Conservation (phyloP, 2,888 invertebrate genomes). For the Phanerotoma sp. region DNA sequence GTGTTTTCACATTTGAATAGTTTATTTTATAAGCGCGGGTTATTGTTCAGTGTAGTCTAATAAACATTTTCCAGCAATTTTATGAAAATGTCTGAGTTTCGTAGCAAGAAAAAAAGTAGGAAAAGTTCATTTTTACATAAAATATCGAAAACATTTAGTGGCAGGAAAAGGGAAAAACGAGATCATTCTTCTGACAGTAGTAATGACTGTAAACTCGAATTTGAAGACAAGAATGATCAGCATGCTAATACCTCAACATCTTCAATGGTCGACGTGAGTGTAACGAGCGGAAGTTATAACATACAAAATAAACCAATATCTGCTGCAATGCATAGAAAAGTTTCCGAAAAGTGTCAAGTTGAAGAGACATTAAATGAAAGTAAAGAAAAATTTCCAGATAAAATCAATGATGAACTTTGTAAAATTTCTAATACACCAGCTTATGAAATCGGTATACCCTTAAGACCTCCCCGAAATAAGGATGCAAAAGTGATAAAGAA, state of each 20-base stretch:
- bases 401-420: neutral
- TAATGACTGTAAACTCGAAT: neutral
- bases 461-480: constrained; percentile 3
- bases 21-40: no score
- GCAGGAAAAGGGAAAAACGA: neutral
- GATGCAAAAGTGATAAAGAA: neutral
- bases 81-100: constrained; percentile 29
- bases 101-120: constrained; percentile 19
- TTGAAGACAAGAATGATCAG: neutral
- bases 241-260: no score
- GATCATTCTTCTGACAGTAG: constrained; percentile 15
- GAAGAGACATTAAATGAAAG: no score
- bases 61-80: no score
- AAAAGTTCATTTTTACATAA: constrained; percentile 35
- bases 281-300: no score
- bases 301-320: no score
- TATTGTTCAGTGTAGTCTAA: no score
- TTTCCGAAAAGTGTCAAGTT: no score
- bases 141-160: constrained; percentile 29
- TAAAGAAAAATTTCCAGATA: no score
- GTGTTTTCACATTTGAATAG: no score
- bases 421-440: neutral
- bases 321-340: no score
- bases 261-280: no score
- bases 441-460: constrained; percentile 2